phyloP scores from a whole-genome alignment of 2,888 invertebrate genomes.

The Lithosia quadra region DNA sequence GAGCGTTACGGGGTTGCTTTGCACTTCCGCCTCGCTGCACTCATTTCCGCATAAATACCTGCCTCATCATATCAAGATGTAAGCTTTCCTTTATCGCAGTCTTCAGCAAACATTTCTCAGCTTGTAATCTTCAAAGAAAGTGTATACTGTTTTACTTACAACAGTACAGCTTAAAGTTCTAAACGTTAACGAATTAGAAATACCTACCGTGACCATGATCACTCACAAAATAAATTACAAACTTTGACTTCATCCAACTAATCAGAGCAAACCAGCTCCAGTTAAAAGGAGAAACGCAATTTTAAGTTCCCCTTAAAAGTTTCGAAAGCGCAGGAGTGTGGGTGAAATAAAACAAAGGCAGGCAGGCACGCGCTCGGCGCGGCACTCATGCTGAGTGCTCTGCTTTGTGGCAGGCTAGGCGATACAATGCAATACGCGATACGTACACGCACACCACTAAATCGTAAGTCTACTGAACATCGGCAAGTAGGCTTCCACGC shows the following conservation, averaged over 20 bases:
- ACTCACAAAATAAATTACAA: slow-evolving; percentile 49
- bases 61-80: slow-evolving; percentile 71
- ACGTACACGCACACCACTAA: slow-evolving; percentile 50
- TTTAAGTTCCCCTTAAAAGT: slow-evolving; percentile 81
- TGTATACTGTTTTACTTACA: neutral
- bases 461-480: slow-evolving; percentile 54
- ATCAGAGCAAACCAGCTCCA: slow-evolving; percentile 72
- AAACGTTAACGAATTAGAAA: slow-evolving; percentile 20
- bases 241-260: slow-evolving; percentile 61
- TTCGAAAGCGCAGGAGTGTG: slow-evolving; percentile 81
- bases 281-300: slow-evolving; percentile 80
- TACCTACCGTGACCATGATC: slow-evolving; percentile 36
- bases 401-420: slow-evolving; percentile 81
- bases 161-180: neutral
- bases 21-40: slow-evolving; percentile 84
- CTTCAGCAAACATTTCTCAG: neutral
- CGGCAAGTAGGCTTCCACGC: slow-evolving; percentile 55
- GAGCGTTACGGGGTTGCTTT: slow-evolving; percentile 77
- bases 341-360: slow-evolving; percentile 85
- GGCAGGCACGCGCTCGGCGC: slow-evolving; percentile 78
- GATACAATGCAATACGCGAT: slow-evolving; percentile 77
- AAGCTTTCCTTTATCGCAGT: slow-evolving; percentile 51
- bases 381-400: slow-evolving; percentile 85
- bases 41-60: slow-evolving; percentile 84
- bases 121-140: slow-evolving; percentile 6